phyloP scores from a whole-genome alignment of 2,888 invertebrate species.

The Pyrgus malvae region DNA sequence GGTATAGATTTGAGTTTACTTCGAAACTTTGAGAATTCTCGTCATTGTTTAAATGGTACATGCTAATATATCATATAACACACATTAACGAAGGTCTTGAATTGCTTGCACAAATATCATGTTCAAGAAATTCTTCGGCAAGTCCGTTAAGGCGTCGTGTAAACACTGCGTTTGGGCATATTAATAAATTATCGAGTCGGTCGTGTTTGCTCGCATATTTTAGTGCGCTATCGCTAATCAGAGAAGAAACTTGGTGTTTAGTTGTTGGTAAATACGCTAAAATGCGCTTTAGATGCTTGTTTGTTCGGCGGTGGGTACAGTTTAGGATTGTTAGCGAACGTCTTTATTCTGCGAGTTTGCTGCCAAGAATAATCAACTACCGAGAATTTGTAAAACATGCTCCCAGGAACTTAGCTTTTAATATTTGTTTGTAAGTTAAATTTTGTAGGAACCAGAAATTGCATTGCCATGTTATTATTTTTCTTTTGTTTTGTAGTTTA shows the following conservation, averaged over 20 bases:
- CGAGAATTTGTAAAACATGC: slow-evolving; percentile 1
- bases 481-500: no score
- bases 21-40: neutral
- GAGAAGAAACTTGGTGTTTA: slow-evolving; percentile 61
- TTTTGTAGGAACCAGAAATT: no score
- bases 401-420: neutral
- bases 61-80: slow-evolving; percentile 22
- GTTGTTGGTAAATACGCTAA: slow-evolving; percentile 51
- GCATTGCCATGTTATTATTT: no score
- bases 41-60: slow-evolving; percentile 17
- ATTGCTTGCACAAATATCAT: slow-evolving; percentile 24
- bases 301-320: slow-evolving; percentile 13
- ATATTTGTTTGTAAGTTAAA: neutral
- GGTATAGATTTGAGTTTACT: neutral
- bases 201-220: slow-evolving; percentile 56
- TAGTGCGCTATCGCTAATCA: slow-evolving; percentile 61
- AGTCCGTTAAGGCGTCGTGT: slow-evolving; percentile 39
- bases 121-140: slow-evolving; percentile 38
- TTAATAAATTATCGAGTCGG: slow-evolving; percentile 62
- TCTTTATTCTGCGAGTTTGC: slow-evolving; percentile 33
- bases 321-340: slow-evolving; percentile 18
- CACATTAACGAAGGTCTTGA: slow-evolving; percentile 15
- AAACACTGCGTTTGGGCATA: slow-evolving; percentile 50
- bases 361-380: slow-evolving; percentile 16
- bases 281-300: slow-evolving; percentile 26